Base-by-base conservation (phyloP, 2,113 vertebrate genomes). In the Gymnobelideus leadbeateri region DNA sequence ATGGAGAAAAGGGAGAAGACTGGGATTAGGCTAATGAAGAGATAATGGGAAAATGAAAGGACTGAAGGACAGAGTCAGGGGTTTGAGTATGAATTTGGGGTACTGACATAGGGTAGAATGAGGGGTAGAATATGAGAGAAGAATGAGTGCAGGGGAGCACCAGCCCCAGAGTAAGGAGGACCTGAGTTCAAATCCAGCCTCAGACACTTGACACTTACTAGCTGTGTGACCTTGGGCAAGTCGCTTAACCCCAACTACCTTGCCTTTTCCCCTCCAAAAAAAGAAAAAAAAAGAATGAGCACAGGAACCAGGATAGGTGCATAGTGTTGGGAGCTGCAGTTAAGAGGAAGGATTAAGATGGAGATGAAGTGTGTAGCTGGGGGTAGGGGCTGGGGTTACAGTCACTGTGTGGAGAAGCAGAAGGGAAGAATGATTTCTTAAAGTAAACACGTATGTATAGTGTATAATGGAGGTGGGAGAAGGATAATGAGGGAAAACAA, bases 301-400 rank as follows among this genome's bases (percentile, higher is more conserved):
- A 49, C 4, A 49, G 47, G 5, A 77, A 16, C n/a, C 37, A 21
- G 37, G 68, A 84, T 8, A 84, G 19, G 23, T 8, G 43, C 37
- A 21, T 43, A 21, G 68, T 43, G 1, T 84, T 43, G 68, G 7
- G n/a, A 43, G 68, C 16, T 43, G n/a, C 68, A 84, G 68, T 8
- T 51, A 51, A 51, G 26, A 26, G 46, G 2, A 51, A 94, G 9
- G n/a, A 52, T 90, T 68, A 77, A 12, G 91, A 24, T 37, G 43
- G 11, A 61, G 31, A 47, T 12, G 21, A 46, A 47, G 16, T 2
- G 26, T 47, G 10, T 26, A 28, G 49, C 89, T 47, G 68, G 91
- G 57, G 53, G n/a, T n/a, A 95, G 90, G 68, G 61, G 11, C 51
- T 96, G 47, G 21, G 92, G 57, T n/a, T n/a, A 89, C 46, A 31